Percentiles rank a stretch among this genome's conserved stretches.
Evolutionary conservation across 2,797 vertebrate genomes (phyloP).

Genomic region (Microchirus variegatus): DNA sequence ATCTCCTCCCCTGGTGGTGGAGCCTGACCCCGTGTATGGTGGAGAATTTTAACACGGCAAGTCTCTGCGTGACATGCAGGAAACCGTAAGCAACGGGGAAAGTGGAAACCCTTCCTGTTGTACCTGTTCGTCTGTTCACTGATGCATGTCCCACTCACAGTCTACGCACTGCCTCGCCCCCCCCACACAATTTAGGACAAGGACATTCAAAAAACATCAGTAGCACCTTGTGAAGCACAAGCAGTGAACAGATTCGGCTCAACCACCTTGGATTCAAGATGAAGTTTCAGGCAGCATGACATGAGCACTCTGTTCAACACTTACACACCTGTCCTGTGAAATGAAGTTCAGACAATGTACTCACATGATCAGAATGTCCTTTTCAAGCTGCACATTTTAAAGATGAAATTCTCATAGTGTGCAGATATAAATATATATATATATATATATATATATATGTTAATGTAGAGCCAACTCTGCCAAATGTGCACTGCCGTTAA

Average conservation of each 20-base stretch:
- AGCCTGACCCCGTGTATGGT: slow-evolving; percentile 8
- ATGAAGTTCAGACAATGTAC: neutral
- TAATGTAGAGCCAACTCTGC: neutral
- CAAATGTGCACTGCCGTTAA: neutral
- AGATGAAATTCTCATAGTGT: too few relatives aligned
- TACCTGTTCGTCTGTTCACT: neutral
- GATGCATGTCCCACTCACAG: slow-evolving; percentile 18
- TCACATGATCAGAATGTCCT: too few relatives aligned
- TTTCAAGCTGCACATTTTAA: too few relatives aligned
- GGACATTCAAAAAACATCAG: slow-evolving; percentile 7
- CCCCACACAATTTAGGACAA: slow-evolving; percentile 23
- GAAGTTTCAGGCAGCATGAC: neutral
- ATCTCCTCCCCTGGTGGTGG: slow-evolving; percentile 18
- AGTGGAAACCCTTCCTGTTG: neutral
- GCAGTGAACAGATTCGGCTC: neutral
- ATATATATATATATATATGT: too few relatives aligned
- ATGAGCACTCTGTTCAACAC: neutral
- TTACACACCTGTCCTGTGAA: neutral
- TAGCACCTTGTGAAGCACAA: neutral
- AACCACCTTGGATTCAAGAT: too few relatives aligned
- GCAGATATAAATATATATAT: too few relatives aligned
- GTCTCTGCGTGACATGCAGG: neutral
- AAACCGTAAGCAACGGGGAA: neutral
- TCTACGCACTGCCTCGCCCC: slow-evolving; percentile 3
- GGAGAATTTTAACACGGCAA: slow-evolving; percentile 25